Evolutionary conservation across 2,888 invertebrate species (phyloP).

Genomic region (Cosmopolites sordidus): DNA sequence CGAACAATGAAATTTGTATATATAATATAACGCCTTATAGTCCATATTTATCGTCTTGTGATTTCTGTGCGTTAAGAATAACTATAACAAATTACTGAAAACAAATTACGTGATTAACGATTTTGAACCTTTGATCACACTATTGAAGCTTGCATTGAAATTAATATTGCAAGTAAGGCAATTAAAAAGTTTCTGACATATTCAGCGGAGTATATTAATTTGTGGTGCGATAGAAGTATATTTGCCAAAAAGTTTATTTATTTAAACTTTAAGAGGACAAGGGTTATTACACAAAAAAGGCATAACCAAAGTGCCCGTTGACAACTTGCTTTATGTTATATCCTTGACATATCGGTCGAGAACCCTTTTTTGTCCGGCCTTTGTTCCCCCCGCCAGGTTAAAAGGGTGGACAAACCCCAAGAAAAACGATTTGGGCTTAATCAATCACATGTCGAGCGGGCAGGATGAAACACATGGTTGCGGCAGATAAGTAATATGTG

Average conservation of each 20-base stretch:
- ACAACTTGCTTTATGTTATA: conserved; percentile 26
- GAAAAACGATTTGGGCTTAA: conserved; percentile 15
- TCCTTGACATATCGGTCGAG: conserved; percentile 16
- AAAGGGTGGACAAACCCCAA: conserved; percentile 14
- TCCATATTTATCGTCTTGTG: too few species aligned
- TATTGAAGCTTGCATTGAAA: too few species aligned
- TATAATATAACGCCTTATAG: too few species aligned
- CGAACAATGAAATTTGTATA: too few species aligned
- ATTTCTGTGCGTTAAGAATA: too few species aligned
- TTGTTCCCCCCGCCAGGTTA: conserved; percentile 7
- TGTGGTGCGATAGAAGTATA: too few species aligned
- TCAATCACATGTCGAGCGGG: conserved; percentile 15
- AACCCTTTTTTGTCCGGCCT: conserved; percentile 22
- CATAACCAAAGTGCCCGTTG: conserved; percentile 22
- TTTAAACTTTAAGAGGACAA: neutral
- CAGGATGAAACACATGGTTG: conserved; percentile 14
- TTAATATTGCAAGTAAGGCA: too few species aligned
- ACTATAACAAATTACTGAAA: too few species aligned
- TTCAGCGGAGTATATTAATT: too few species aligned
- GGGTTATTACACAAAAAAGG: conserved; percentile 22
- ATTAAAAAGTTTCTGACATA: too few species aligned
- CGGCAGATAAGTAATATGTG: conserved; percentile 17
- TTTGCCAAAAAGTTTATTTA: neutral
- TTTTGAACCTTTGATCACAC: too few species aligned
- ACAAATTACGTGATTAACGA: too few species aligned